Conservation (phyloP, 2,888 invertebrate species). For the Halictus ligatus region DNA sequence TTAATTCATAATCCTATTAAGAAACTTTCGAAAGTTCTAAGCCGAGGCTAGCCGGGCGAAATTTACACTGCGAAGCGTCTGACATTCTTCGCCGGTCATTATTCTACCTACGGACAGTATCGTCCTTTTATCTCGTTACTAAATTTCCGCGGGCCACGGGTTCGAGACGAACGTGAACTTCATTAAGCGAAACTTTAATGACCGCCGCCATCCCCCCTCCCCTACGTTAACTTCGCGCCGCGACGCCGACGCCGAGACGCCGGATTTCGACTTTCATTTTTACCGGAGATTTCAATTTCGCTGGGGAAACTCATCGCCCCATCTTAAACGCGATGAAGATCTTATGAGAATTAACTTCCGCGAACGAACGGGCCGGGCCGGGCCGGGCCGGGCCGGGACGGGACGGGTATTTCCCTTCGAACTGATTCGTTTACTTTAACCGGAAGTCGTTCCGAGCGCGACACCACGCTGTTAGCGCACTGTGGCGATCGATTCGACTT, state of each 20-base stretch:
- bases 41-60: constrained; percentile 39
- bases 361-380: neutral
- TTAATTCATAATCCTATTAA: constrained; percentile 64
- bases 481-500: neutral
- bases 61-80: constrained; percentile 49
- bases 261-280: constrained; percentile 27
- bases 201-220: neutral
- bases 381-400: neutral
- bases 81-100: constrained; percentile 55
- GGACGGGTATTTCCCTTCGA: neutral
- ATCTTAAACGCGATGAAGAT: constrained; percentile 1
- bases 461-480: neutral
- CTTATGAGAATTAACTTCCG: constrained; percentile 15
- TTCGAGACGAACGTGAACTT: constrained; percentile 21
- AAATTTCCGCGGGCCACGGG: constrained; percentile 38
- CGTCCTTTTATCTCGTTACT: constrained; percentile 58
- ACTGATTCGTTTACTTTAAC: constrained; percentile 2
- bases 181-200: constrained; percentile 47
- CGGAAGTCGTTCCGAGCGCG: neutral
- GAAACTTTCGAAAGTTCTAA: constrained; percentile 60
- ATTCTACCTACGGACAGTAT: constrained; percentile 49
- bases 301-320: neutral
- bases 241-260: neutral
- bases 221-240: neutral
- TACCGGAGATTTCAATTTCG: constrained; percentile 19